These are phyloP conservation scores for Galeopsomyia nigrocyanea DNA, from an alignment of 2,888 invertebrate genomes.

Conservation along the genomic window DNA sequence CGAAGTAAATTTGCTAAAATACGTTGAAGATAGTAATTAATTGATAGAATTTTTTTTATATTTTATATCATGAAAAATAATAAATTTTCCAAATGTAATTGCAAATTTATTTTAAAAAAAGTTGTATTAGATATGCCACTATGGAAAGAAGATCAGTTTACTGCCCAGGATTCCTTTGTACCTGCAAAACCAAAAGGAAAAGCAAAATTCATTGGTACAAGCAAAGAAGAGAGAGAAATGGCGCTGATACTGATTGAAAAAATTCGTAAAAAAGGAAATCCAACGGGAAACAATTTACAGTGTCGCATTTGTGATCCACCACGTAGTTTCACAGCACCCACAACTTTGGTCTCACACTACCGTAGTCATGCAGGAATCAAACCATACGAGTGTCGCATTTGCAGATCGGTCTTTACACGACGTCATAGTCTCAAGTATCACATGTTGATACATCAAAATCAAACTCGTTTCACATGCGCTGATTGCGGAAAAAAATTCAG, in stretches of 20 bases:
- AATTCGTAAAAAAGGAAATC: slow-evolving; percentile 67
- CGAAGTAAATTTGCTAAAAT: too few species aligned
- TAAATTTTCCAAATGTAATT: background rate
- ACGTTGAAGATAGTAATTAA: too few species aligned
- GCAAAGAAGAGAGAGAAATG: slow-evolving; percentile 69
- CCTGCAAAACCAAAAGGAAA: slow-evolving; percentile 68
- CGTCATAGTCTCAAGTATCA: slow-evolving; percentile 75
- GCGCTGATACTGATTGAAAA: slow-evolving; percentile 70
- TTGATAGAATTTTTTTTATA: too few species aligned
- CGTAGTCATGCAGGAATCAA: slow-evolving; percentile 75
- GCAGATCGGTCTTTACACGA: slow-evolving; percentile 73
- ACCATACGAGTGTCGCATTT: slow-evolving; percentile 73
- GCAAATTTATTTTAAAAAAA: too few species aligned
- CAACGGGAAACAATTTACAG: slow-evolving; percentile 66
- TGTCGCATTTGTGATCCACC: slow-evolving; percentile 73
- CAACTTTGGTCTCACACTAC: slow-evolving; percentile 74
- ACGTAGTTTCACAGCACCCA: slow-evolving; percentile 73
- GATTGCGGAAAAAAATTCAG: slow-evolving; percentile 74
- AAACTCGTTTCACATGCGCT: slow-evolving; percentile 73
- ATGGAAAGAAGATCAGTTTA: slow-evolving; percentile 46
- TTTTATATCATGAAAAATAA: too few species aligned
- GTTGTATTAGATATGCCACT: slow-evolving; percentile 46
- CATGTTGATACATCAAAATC: slow-evolving; percentile 74
- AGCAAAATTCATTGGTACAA: slow-evolving; percentile 70
- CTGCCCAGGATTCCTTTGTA: slow-evolving; percentile 39